Evolutionary conservation across 1,140 invertebrate genomes (phyloP).

Genomic region (Drosophila biarmipes): DNA sequence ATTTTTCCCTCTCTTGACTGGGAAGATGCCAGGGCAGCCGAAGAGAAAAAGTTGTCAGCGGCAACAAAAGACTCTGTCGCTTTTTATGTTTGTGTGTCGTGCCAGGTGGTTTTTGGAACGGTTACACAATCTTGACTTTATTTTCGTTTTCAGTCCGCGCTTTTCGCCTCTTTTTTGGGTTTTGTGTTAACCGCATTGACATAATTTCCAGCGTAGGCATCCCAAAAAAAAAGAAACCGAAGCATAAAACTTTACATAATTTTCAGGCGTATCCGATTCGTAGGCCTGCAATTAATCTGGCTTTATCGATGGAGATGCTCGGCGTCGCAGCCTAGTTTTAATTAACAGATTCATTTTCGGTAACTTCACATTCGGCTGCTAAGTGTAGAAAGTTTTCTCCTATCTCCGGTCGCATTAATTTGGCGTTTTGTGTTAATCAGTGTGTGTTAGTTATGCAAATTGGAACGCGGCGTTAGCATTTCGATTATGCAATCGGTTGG

Average conservation of each 20-base stretch:
- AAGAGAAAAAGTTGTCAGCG: constrained; percentile 67
- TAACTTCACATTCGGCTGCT: constrained; percentile 36
- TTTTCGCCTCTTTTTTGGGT: constrained; percentile 35
- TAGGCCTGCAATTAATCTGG: constrained; percentile 66
- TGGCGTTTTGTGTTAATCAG: constrained; percentile 65
- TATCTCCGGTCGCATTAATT: constrained; percentile 45
- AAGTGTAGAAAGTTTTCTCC: constrained; percentile 73
- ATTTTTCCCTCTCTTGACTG: constrained; percentile 56
- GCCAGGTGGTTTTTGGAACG: constrained; percentile 76
- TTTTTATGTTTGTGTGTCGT: constrained; percentile 75
- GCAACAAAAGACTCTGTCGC: constrained; percentile 69
- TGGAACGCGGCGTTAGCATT: constrained; percentile 29
- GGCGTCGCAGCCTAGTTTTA: constrained; percentile 41
- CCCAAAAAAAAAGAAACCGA: constrained; percentile 22
- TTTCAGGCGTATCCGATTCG: constrained; percentile 62
- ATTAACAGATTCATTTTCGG: constrained; percentile 54
- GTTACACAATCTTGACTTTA: constrained; percentile 77
- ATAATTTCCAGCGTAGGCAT: constrained; percentile 70
- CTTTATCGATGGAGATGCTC: constrained; percentile 35
- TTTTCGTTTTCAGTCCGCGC: constrained; percentile 50
- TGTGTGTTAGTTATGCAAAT: constrained; percentile 73
- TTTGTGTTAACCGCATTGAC: constrained; percentile 71
- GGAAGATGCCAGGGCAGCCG: constrained; percentile 56
- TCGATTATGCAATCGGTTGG: constrained; percentile 51
- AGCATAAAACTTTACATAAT: constrained; percentile 68